Conservation (phyloP, 2,888 invertebrate genomes). For the Muschampia plurimacula region DNA sequence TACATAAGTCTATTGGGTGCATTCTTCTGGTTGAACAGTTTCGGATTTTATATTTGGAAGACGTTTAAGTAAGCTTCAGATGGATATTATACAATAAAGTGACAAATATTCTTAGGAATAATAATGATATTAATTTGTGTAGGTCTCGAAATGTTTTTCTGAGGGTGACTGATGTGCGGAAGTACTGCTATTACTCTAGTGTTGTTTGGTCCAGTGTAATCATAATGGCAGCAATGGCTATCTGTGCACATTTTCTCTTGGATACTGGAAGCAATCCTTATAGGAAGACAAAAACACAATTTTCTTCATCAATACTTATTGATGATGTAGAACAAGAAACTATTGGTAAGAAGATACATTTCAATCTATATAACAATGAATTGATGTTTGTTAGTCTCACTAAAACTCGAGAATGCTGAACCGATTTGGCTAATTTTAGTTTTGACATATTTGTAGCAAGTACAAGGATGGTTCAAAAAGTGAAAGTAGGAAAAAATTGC, state of each 20-base stretch:
- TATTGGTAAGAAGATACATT: no score
- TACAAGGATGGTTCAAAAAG: no score
- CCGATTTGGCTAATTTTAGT: no score
- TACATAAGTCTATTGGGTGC: conserved; percentile 92
- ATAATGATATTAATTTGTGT: conserved; percentile 51
- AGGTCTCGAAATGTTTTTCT: conserved; percentile 94
- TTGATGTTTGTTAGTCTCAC: no score
- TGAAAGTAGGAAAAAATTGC: no score
- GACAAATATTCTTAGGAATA: conserved; percentile 36
- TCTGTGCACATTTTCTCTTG: conserved; percentile 93
- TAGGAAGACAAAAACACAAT: conserved; percentile 72
- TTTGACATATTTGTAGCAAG: no score
- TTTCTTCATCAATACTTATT: conserved; percentile 75
- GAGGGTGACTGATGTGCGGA: conserved; percentile 93
- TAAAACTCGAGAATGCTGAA: no score
- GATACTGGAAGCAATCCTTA: conserved; percentile 87
- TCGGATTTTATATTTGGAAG: conserved; percentile 95
- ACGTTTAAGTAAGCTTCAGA: conserved; percentile 88
- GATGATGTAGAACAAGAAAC: conserved; percentile 89
- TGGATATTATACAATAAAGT: conserved; percentile 29
- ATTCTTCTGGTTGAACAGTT: conserved; percentile 94
- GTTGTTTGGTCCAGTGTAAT: conserved; percentile 92
- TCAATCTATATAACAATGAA: no score
- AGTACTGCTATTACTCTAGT: conserved; percentile 94
- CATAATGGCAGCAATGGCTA: conserved; percentile 89